Percentiles rank a stretch among this genome's conserved stretches.
These are phyloP conservation scores for Rhynchotus rufescens DNA, from an alignment of 2,797 vertebrate genomes.

Conservation along the genomic window DNA sequence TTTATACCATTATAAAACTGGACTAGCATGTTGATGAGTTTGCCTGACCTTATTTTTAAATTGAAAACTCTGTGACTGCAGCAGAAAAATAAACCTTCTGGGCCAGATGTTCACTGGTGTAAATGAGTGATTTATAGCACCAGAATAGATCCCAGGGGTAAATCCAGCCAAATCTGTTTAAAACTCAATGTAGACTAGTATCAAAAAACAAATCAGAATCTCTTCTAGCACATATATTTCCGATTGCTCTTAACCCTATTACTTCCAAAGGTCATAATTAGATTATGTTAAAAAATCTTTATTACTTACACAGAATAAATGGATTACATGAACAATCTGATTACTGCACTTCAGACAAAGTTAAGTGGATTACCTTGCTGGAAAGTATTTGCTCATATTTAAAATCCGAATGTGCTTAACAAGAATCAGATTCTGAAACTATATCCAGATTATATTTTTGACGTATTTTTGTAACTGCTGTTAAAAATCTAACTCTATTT, in stretches of 20 bases:
- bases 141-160: neutral
- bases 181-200: neutral
- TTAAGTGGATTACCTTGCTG: neutral
- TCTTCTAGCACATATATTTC: neutral
- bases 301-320: neutral
- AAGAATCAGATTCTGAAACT: neutral
- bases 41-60: neutral
- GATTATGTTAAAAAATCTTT: neutral
- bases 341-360: neutral
- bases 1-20: neutral
- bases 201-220: neutral
- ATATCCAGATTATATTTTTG: neutral
- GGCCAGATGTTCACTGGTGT: neutral
- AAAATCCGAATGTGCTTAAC: neutral
- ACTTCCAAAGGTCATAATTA: neutral
- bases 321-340: neutral
- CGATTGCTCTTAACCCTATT: neutral
- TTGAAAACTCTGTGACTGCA: neutral
- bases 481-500: neutral
- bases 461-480: neutral
- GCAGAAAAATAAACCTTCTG: neutral
- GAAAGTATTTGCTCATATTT: neutral
- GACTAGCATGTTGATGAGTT: rapidly evolving
- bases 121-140: neutral
- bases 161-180: neutral